Evolutionary conservation across 2,888 invertebrate species (phyloP).

Genomic region (Erannis defoliaria): DNA sequence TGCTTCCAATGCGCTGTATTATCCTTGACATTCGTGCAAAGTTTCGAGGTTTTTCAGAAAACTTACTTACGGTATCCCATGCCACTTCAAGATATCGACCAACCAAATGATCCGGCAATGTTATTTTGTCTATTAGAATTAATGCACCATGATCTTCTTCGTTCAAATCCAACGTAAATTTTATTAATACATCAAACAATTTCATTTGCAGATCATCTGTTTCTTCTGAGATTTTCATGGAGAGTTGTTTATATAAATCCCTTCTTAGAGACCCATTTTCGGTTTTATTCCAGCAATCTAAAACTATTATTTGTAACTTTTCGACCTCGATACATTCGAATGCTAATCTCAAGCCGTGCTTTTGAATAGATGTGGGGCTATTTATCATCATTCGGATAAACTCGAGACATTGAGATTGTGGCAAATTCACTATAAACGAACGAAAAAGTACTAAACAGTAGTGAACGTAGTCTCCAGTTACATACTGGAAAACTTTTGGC

Average conservation of each 20-base stretch:
- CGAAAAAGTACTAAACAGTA: slow-evolving; percentile 61
- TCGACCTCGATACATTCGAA: slow-evolving; percentile 55
- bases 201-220: slow-evolving; percentile 41
- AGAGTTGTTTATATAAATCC: slow-evolving; percentile 53
- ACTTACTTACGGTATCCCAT: slow-evolving; percentile 32
- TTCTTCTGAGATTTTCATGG: slow-evolving; percentile 45
- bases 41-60: slow-evolving; percentile 24
- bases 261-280: slow-evolving; percentile 59
- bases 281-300: slow-evolving; percentile 54
- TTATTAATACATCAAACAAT: slow-evolving; percentile 52
- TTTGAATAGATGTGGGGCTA: slow-evolving; percentile 63
- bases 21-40: slow-evolving; percentile 19
- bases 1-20: slow-evolving; percentile 13
- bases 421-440: slow-evolving; percentile 57
- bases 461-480: slow-evolving; percentile 64
- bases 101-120: slow-evolving; percentile 17
- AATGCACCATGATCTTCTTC: slow-evolving; percentile 57
- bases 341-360: slow-evolving; percentile 65
- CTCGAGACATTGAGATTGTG: slow-evolving; percentile 49
- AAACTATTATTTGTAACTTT: slow-evolving; percentile 49
- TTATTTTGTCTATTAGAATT: not conserved
- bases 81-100: slow-evolving; percentile 13
- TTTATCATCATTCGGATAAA: slow-evolving; percentile 60
- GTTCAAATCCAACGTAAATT: slow-evolving; percentile 49
- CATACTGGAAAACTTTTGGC: slow-evolving; percentile 50